These are phyloP conservation scores for Propithecus coquereli DNA, from an alignment of 2,113 vertebrate genomes.

Conservation along the genomic window DNA sequence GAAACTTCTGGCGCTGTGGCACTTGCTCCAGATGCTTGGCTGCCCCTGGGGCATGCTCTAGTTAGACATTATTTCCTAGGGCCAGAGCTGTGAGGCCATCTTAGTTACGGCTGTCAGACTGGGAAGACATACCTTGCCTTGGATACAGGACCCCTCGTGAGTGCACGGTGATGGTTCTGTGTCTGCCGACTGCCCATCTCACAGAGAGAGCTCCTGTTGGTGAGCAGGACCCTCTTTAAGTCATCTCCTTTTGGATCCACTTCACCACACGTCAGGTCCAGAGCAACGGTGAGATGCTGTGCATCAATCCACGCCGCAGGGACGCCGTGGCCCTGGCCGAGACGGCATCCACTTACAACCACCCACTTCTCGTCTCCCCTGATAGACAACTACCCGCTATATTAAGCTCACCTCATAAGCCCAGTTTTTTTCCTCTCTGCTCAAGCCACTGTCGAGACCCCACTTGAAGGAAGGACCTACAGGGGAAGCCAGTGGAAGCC, in stretches of 20 bases:
- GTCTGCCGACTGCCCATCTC: neutral
- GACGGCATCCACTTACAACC: accelerated
- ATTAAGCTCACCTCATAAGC: neutral
- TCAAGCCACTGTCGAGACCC: neutral
- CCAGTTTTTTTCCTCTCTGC: neutral
- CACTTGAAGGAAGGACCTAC: neutral
- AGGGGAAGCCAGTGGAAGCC: neutral
- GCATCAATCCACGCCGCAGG: accelerated
- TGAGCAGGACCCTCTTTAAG: neutral
- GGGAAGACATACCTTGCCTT: neutral
- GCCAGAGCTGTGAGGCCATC: neutral
- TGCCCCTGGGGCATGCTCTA: neutral
- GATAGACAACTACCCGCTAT: neutral
- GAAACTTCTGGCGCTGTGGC: too few relatives aligned
- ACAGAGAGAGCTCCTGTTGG: neutral
- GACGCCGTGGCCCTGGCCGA: neutral
- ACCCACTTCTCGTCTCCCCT: accelerated
- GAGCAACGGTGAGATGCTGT: neutral
- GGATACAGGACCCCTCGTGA: accelerated
- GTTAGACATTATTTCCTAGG: neutral
- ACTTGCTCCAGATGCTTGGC: neutral
- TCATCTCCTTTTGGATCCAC: neutral
- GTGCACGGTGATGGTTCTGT: neutral
- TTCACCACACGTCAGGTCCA: neutral
- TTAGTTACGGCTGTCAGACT: neutral